phyloP scores from a whole-genome alignment of 2,888 invertebrate genomes.

The Galerucella calmariensis region DNA sequence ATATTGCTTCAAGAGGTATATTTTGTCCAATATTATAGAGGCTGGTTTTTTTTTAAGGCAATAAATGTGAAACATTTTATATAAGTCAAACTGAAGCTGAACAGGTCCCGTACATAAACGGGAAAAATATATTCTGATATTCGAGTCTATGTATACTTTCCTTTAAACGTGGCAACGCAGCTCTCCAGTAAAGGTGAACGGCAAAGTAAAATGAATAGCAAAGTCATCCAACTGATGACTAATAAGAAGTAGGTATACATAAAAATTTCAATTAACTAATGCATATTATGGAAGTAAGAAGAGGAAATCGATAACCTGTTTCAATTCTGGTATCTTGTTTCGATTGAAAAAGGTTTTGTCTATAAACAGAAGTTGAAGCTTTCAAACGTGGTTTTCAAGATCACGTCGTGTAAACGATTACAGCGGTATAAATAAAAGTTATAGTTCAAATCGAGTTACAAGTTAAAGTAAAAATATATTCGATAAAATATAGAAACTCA shows the following conservation, averaged over 20 bases:
- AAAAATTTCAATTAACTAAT: conserved; percentile 7
- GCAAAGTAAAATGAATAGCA: conserved; percentile 1
- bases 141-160: not conserved
- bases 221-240: conserved; percentile 5
- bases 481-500: not conserved
- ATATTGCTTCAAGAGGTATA: too few relatives aligned
- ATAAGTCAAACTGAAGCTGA: too few relatives aligned
- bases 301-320: not conserved
- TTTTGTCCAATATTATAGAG: too few relatives aligned
- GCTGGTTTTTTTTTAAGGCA: too few relatives aligned
- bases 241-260: not conserved
- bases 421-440: not conserved
- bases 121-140: not conserved
- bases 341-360: not conserved
- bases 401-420: not conserved
- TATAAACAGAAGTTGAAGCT: not conserved
- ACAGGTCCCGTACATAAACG: too few relatives aligned
- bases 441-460: not conserved
- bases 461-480: not conserved
- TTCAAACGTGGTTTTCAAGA: not conserved
- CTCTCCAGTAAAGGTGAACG: not conserved
- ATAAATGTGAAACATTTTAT: too few relatives aligned
- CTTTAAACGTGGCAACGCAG: not conserved
- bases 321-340: not conserved
- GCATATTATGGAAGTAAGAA: not conserved